Evolutionary conservation across 2,888 invertebrate species (phyloP).

Genomic region (Brenthis hecate): DNA sequence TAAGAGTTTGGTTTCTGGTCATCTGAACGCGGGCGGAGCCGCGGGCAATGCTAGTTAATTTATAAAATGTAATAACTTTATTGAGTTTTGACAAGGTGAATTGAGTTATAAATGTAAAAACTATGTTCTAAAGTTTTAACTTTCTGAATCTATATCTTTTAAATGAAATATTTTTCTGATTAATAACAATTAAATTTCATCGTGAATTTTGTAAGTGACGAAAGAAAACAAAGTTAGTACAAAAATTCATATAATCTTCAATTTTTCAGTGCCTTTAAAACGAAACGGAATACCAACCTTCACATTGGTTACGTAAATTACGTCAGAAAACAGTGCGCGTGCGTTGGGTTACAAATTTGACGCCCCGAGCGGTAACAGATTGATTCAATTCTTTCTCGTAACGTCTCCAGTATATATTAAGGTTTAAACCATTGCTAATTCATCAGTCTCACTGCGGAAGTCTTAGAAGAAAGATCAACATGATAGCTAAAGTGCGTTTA

Average conservation of each 20-base stretch:
- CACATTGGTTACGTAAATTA: constrained; percentile 80
- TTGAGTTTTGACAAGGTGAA: too few relatives aligned
- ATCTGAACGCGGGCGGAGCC: too few relatives aligned
- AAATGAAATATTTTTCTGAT: too few relatives aligned
- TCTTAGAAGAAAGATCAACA: constrained; percentile 74
- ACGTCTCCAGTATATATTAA: constrained; percentile 81
- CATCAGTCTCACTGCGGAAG: constrained; percentile 78
- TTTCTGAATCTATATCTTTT: too few relatives aligned
- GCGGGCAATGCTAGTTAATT: too few relatives aligned
- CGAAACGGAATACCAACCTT: constrained; percentile 59
- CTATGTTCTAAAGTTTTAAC: too few relatives aligned
- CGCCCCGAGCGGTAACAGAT: constrained; percentile 70
- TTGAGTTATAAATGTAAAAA: too few relatives aligned
- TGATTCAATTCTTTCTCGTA: constrained; percentile 79
- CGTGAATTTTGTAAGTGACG: too few relatives aligned
- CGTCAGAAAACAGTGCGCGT: constrained; percentile 67
- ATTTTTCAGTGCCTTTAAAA: constrained; percentile 36
- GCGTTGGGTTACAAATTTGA: constrained; percentile 67
- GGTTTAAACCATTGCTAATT: constrained; percentile 77
- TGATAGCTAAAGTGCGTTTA: constrained; percentile 72
- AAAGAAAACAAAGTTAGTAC: too few relatives aligned
- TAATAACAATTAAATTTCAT: too few relatives aligned
- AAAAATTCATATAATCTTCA: constrained; percentile 3
- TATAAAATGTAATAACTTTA: too few relatives aligned
- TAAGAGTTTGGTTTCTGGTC: too few relatives aligned